Evolutionary conservation across 2,113 vertebrate species (phyloP), one percentile per base, ranked within the genome.

Genomic region (Ardeotis arabs): DNA sequence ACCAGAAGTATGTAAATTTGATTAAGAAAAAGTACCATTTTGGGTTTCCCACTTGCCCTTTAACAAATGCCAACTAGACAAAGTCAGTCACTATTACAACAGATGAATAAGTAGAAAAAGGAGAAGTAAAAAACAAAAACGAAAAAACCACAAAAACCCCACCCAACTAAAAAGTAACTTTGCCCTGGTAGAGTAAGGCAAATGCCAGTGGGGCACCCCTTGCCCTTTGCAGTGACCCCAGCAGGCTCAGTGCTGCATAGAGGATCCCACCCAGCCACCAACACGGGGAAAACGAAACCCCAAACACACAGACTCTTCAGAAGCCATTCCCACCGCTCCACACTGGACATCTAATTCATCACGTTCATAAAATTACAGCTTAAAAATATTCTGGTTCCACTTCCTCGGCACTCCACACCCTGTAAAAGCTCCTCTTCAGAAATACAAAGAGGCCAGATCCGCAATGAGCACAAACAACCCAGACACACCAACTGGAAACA

Each of bases 191-290:
- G 35, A 56, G 25, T 58, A 80, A 72, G 39, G 19, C 39, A 67
- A 67, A 73, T 1, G 9, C 15, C 44, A 41, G 44, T 12, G 47
- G 31, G 60, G n/a, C 22, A 37, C 24, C 47, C 35, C 25, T 73
- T 59, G 70, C 31, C 58, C 35, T 52, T 56, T 19, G 29, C 41
- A 52, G 13, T 9, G 7, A 50, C n/a, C 0, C 1, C 24, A 52
- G 37, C 1, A 2, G 14, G 22, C 5, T 9, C 12, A 8, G 55
- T 7, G 19, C 59, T 50, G 22, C 1, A 1, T 7, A 56, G 50
- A 27, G 23, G 6, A 58, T 60, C 11, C 37, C 58, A 66, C 12
- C 33, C 2, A 1, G 45, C 37, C 79, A 62, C 22, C 22, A 28
- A 10, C 35, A 21, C 33, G 0, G 1, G 13, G 25, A 59, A 80